Evolutionary conservation across 2,888 invertebrate genomes (phyloP).

Genomic region (Caenorhabditis macrosperma): DNA sequence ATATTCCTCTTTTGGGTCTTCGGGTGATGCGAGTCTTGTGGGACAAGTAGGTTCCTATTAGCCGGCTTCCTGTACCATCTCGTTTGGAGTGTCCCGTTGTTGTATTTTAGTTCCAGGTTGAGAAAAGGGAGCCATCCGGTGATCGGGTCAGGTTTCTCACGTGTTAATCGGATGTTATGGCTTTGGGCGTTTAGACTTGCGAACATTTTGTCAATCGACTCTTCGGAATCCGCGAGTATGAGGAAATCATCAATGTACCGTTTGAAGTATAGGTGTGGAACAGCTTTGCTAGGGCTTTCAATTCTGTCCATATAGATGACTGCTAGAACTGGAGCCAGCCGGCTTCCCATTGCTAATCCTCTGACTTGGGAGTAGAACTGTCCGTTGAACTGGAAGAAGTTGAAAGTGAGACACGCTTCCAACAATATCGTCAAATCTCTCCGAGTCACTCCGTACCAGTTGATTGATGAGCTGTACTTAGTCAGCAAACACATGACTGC

Average conservation of each 20-base stretch:
- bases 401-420: too few species aligned
- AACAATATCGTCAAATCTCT: too few species aligned
- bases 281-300: neutral
- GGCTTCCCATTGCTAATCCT: neutral
- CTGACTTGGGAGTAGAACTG: too few species aligned
- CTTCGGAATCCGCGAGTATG: neutral
- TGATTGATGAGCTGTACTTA: too few species aligned
- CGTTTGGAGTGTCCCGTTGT: neutral
- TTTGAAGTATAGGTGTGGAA: neutral
- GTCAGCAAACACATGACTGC: too few species aligned
- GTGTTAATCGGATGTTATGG: neutral
- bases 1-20: too few species aligned
- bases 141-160: neutral
- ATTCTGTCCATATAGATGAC: neutral
- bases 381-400: too few species aligned
- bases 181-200: neutral
- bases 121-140: too few species aligned
- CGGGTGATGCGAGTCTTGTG: too few species aligned
- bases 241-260: neutral
- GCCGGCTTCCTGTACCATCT: neutral
- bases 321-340: neutral
- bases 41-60: neutral
- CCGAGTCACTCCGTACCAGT: too few species aligned
- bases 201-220: neutral
- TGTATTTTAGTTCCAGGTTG: neutral